These are phyloP conservation scores for Harmothoe impar DNA, from an alignment of 2,888 invertebrate species.

Conservation along the genomic window DNA sequence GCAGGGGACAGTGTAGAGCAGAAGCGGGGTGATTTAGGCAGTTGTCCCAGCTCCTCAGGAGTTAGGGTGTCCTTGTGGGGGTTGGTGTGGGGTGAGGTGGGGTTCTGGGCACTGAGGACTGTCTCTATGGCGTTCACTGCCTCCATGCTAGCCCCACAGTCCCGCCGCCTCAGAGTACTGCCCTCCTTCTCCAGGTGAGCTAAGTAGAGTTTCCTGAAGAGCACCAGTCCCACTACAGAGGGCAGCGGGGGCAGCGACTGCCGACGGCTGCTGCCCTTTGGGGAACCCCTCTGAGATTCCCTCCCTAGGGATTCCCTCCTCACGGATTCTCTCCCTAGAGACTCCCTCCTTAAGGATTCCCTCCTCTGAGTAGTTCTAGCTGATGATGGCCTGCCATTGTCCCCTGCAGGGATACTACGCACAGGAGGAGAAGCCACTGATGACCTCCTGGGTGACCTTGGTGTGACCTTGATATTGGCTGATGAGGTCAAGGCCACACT, in stretches of 20 bases:
- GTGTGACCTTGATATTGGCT: background rate
- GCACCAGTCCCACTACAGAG: slow-evolving; percentile 5
- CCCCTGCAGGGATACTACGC: background rate
- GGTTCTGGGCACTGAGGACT: background rate
- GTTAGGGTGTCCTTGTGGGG: background rate
- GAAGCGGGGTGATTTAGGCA: background rate
- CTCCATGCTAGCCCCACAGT: background rate
- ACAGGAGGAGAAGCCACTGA: background rate
- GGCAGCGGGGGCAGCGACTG: background rate
- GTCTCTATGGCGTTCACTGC: background rate
- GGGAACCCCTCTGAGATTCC: background rate
- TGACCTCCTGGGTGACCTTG: background rate
- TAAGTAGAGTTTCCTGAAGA: slow-evolving; percentile 5
- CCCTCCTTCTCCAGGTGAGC: background rate
- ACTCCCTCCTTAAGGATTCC: background rate
- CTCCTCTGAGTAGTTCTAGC: background rate
- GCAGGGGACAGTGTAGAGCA: background rate
- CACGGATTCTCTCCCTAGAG: too few species aligned
- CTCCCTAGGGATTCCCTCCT: too few species aligned
- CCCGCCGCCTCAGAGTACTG: background rate
- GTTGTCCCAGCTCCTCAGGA: background rate
- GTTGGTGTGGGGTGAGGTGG: too few species aligned
- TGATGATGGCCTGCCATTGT: background rate
- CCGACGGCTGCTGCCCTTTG: background rate
- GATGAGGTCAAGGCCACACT: background rate